These are phyloP conservation scores for Orchesella cincta DNA, from an alignment of 1,140 invertebrate species.

Conservation along the genomic window DNA sequence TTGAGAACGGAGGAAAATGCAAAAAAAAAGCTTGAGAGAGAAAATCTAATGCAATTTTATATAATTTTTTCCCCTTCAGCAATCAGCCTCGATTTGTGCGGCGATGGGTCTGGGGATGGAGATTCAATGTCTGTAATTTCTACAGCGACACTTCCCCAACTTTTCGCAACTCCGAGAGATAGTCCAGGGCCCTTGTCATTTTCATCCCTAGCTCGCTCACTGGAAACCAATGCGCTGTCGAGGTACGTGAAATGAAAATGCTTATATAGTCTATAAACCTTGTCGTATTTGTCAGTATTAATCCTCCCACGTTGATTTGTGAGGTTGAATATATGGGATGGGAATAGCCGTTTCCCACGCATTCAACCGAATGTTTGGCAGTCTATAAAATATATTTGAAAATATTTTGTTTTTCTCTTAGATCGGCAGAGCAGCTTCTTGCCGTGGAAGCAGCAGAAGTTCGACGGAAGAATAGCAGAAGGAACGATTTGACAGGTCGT, in stretches of 20 bases:
- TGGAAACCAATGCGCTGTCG: conserved; percentile 70
- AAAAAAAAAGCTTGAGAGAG: background rate
- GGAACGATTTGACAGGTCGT: conserved; percentile 48
- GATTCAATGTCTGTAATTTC: conserved; percentile 74
- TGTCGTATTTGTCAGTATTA: conserved; percentile 4
- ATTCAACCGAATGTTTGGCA: background rate
- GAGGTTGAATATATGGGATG: no score
- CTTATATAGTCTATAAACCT: background rate
- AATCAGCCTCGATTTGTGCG: conserved; percentile 63
- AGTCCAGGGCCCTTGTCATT: conserved; percentile 49
- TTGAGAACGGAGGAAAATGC: no score
- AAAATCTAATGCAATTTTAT: background rate
- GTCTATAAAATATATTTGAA: background rate
- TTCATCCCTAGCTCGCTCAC: conserved; percentile 69
- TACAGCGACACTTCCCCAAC: conserved; percentile 69
- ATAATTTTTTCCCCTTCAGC: conserved; percentile 50
- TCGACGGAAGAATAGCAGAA: conserved; percentile 52
- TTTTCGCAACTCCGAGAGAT: conserved; percentile 49
- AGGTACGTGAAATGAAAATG: conserved; percentile 57
- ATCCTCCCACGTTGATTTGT: conserved; percentile 7
- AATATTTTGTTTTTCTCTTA: conserved; percentile 50
- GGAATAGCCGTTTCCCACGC: background rate
- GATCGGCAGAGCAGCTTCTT: conserved; percentile 73
- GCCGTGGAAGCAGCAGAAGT: conserved; percentile 62
- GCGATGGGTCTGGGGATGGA: conserved; percentile 67